Conservation (phyloP, 2,888 invertebrate species). For the Chydorus sphaericus region DNA sequence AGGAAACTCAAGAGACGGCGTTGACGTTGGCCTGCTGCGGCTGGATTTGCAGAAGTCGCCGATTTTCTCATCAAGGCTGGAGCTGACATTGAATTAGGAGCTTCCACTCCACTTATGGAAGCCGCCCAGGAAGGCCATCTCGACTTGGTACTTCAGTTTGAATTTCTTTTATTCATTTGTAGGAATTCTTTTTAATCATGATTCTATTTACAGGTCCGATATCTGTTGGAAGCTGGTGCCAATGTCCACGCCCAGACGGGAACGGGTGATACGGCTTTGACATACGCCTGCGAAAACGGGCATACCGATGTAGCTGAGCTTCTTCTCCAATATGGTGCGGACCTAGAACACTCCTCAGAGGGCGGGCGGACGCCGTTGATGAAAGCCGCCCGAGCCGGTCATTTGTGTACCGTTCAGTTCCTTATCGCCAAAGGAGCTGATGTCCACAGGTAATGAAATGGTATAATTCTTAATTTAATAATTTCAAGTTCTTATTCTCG, state of each 20-base stretch:
- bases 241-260: constrained; percentile 88
- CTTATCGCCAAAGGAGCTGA: constrained; percentile 75
- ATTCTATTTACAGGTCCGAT: constrained; percentile 33
- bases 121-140: constrained; percentile 84
- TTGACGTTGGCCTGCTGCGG: constrained; percentile 86
- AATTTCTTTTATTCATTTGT: constrained; percentile 15
- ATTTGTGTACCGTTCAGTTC: constrained; percentile 89
- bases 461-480: not conserved
- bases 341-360: constrained; percentile 89
- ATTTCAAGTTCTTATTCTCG: no score
- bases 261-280: constrained; percentile 88
- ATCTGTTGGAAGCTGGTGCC: constrained; percentile 66
- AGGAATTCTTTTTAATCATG: not conserved
- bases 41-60: constrained; percentile 85
- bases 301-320: constrained; percentile 94
- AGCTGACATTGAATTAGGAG: constrained; percentile 85
- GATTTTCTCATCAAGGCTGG: constrained; percentile 90
- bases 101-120: constrained; percentile 95
- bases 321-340: constrained; percentile 75
- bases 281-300: constrained; percentile 97
- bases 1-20: constrained; percentile 96
- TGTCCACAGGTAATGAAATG: constrained; percentile 50
- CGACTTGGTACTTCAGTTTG: constrained; percentile 51
- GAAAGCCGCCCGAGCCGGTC: constrained; percentile 96
- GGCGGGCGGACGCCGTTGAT: constrained; percentile 94